phyloP scores from a whole-genome alignment of 2,888 invertebrate species.

The Apantesis nais region DNA sequence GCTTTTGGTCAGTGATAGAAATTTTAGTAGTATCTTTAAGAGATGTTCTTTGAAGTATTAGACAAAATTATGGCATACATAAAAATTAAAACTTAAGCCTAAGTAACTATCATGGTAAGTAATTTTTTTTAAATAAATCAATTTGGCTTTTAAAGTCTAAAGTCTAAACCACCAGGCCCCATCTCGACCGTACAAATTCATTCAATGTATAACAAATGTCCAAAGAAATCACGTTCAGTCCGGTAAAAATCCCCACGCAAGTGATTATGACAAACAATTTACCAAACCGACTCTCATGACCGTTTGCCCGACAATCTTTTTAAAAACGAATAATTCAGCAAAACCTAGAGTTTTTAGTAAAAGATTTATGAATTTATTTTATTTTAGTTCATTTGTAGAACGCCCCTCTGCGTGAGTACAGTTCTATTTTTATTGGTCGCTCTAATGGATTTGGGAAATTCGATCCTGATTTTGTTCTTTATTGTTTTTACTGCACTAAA shows the following conservation, averaged over 20 bases:
- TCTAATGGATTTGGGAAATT: constrained; percentile 84
- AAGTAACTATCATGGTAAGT: no score
- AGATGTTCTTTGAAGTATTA: no score
- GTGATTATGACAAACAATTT: not conserved
- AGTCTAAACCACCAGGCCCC: not conserved
- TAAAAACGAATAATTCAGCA: not conserved
- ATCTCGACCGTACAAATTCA: not conserved
- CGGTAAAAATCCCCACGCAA: no score
- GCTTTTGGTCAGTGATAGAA: no score
- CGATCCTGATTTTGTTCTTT: constrained; percentile 74
- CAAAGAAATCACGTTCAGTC: no score
- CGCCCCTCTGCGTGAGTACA: constrained; percentile 42
- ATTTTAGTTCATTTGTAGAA: constrained; percentile 73
- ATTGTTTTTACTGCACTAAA: constrained; percentile 62
- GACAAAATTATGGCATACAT: no score
- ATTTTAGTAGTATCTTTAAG: no score
- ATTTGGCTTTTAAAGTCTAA: no score
- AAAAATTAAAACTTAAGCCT: no score
- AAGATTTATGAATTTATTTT: constrained; percentile 38
- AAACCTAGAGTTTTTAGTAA: not conserved
- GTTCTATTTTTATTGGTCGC: constrained; percentile 80
- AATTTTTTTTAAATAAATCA: no score
- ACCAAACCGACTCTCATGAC: not conserved
- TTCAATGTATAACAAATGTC: not conserved
- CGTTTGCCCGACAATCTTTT: not conserved